Evolutionary conservation across 2,113 vertebrate species (phyloP), one percentile per base, ranked within the genome.

Genomic region (Austrofundulus limnaeus): DNA sequence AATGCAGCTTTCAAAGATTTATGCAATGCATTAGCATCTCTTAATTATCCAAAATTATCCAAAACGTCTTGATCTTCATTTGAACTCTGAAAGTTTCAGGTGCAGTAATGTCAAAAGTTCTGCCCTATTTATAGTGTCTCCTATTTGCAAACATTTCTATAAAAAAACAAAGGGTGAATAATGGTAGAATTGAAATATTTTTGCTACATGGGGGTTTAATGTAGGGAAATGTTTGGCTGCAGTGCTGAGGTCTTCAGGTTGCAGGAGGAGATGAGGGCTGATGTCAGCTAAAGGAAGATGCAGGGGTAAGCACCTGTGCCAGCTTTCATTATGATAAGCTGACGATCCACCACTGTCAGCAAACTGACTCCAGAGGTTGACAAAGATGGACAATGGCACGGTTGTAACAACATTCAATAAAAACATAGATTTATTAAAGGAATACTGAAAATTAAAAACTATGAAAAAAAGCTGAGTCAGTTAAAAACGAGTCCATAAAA

Each of bases 271-370:
- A 56, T 41, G 37, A 24, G 37, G 9, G 13, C 20, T 21, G 20
- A 41, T 56, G 37, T 56, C 53, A 56, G 37, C 53, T 56, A 23
- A 23, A 41, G 38, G 53, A 56, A 41, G 37, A 16, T 56, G 34
- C 37, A 56, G 53, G 53, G 9, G 13, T 11, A 24, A 41, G 53
- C 53, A 41, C 20, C 37, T 56, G 20, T 56, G 37, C 34, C 37
- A 56, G 53, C 7, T 41, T 56, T 56, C 37, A 56, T 56, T 17
- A 41, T 41, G 37, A 23, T 23, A 20, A 56, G 53, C 19, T 38
- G 34, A 42, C 9, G 21, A 11, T 9, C 4, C 38, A 19, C 1
- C 38, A 17, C n/a, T 57, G 37, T 64, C 48, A 54, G 41, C 13
- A 34, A 17, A 19, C 10, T n/a, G 42, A 37, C 34, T 47, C 17